Percentiles rank a stretch among this genome's conserved stretches.
phyloP scores from a whole-genome alignment of 2,888 invertebrate genomes.

The Drosophila mercatorum region DNA sequence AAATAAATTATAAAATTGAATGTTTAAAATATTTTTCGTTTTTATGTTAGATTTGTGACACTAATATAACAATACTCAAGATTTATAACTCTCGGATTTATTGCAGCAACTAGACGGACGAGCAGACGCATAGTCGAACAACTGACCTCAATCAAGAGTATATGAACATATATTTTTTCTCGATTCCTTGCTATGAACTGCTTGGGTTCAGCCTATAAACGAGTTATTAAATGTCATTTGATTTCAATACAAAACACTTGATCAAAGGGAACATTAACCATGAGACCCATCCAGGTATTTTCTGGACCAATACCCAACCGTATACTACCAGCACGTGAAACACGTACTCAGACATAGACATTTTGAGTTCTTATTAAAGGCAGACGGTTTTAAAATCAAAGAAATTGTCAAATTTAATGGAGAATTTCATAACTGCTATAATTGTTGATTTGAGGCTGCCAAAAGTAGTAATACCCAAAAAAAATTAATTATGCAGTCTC shows the following conservation, averaged over 20 bases:
- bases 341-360: too few species aligned
- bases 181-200: not conserved
- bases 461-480: slow-evolving; percentile 6
- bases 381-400: too few species aligned
- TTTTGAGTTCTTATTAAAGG: too few species aligned
- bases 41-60: too few species aligned
- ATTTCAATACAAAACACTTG: too few species aligned
- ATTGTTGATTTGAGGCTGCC: not conserved
- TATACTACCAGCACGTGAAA: too few species aligned
- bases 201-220: not conserved
- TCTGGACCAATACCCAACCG: too few species aligned
- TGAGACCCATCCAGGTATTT: too few species aligned
- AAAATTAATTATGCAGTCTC: slow-evolving; percentile 29
- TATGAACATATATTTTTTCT: not conserved
- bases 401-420: not conserved
- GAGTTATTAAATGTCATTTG: not conserved
- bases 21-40: not conserved
- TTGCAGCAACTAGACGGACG: too few species aligned
- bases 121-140: not conserved
- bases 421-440: not conserved
- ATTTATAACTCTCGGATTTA: too few species aligned
- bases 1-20: slow-evolving; percentile 32
- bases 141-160: not conserved
- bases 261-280: too few species aligned
- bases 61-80: too few species aligned